Evolutionary conservation across 2,797 vertebrate genomes (phyloP).

Genomic region (Phalanger gymnotis): DNA sequence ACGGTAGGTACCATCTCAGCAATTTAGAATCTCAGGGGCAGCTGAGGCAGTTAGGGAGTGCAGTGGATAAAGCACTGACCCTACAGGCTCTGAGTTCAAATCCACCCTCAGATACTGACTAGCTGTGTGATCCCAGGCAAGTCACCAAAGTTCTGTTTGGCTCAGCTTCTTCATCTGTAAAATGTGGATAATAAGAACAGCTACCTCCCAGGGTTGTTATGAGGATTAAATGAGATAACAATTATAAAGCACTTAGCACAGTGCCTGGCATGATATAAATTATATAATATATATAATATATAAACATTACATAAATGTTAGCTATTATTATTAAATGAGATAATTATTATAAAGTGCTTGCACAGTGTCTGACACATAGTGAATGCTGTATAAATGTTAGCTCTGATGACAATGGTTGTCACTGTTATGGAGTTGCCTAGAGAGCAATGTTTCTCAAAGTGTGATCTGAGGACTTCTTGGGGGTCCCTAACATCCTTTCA

Average conservation of each 20-base stretch:
- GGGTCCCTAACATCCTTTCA: background rate
- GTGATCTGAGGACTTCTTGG: background rate
- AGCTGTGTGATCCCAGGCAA: background rate
- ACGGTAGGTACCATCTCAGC: background rate
- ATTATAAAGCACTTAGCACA: background rate
- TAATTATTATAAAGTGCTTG: too few relatives aligned
- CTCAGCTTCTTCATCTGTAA: background rate
- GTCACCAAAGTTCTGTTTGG: background rate
- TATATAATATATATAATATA: too few relatives aligned
- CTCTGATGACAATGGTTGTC: background rate
- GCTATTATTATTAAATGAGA: too few relatives aligned
- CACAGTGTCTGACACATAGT: too few relatives aligned
- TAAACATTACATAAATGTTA: too few relatives aligned
- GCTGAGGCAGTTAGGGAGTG: background rate
- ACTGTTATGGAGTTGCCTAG: background rate
- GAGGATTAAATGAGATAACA: background rate
- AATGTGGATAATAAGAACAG: background rate
- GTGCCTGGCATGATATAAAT: too few relatives aligned
- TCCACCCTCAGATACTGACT: background rate
- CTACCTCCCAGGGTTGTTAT: background rate
- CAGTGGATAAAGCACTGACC: background rate
- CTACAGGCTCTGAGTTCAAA: background rate
- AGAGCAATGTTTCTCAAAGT: background rate
- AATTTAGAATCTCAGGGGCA: background rate
- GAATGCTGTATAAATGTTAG: too few relatives aligned